Evolutionary conservation across 2,113 vertebrate genomes (phyloP), one percentile per base, ranked within the genome.

Genomic region (Chascanopsetta lugubris): DNA sequence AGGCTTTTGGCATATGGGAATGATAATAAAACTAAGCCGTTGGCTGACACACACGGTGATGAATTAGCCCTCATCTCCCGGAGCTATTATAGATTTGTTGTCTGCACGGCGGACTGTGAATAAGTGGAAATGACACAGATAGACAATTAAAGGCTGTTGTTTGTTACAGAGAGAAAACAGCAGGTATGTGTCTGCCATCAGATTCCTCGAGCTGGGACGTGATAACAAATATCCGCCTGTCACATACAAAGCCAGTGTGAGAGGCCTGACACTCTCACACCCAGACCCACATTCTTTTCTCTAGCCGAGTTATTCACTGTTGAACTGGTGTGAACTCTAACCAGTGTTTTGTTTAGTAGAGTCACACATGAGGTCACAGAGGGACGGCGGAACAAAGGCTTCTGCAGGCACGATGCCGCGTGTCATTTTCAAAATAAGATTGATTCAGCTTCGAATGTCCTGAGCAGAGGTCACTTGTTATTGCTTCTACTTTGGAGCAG

Each of bases 21-120:
- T 60, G 13, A 59, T 70, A 72, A 74, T 64, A 72, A 56, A 80
- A 57, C 61, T 72, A 75, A 75, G 79, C 62, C 24, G 67, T 60
- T 83, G 76, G 77, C 79, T 83, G 63, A 43, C 56, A n/a, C 8
- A 53, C 46, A 40, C 45, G 26, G 72, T 61, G 76, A 75, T 77
- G 83, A 65, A 85, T 80, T 80, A 65, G 30, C 50, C 63, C 51
- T 72, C 61, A 46, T 62, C 67, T 77, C 59, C 59, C 49, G 46
- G 20, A 80, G 76, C 76, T 65, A 72, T 69, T 80, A 83, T 60
- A 77, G 73, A 72, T 85, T 69, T 71, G 21, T 59, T 71, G 72
- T 72, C 30, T 8, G 46, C 65, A 61, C 43, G 8, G 17, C 42
- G 50, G 54, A 61, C 62, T 69, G 72, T 74, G 69, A 80, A 77